Evolutionary conservation across 2,797 vertebrate species (phyloP).

Genomic region (Micrastur ruficollis): DNA sequence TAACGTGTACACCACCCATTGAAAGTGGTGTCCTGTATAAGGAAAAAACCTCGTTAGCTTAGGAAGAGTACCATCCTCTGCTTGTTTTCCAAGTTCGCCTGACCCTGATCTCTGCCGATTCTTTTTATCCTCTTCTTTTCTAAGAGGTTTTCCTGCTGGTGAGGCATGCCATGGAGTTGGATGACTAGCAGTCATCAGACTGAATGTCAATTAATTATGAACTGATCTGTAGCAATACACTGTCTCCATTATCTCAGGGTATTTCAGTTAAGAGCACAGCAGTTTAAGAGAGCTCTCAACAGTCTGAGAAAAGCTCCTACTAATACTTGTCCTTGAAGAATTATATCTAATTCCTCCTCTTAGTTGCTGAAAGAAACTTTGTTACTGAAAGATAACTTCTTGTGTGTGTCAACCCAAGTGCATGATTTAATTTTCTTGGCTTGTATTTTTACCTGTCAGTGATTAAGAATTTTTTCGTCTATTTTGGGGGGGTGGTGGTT

Average conservation of each 20-base stretch:
- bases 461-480: neutral
- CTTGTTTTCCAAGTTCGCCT: neutral
- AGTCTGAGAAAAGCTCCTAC: neutral
- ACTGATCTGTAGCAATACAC: neutral
- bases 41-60: neutral
- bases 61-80: neutral
- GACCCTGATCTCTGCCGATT: neutral
- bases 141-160: neutral
- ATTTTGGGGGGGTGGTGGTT: neutral
- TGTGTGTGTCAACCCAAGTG: neutral
- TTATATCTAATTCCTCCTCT: neutral
- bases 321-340: neutral
- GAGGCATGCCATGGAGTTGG: neutral
- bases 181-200: neutral
- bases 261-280: neutral
- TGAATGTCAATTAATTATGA: neutral
- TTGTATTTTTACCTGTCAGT: neutral
- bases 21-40: neutral
- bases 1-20: neutral
- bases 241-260: neutral
- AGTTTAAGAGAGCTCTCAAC: neutral
- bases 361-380: neutral
- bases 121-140: neutral
- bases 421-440: neutral
- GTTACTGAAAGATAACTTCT: neutral